phyloP scores from a whole-genome alignment of 2,113 vertebrate species.

The Zonotrichia leucophrys region DNA sequence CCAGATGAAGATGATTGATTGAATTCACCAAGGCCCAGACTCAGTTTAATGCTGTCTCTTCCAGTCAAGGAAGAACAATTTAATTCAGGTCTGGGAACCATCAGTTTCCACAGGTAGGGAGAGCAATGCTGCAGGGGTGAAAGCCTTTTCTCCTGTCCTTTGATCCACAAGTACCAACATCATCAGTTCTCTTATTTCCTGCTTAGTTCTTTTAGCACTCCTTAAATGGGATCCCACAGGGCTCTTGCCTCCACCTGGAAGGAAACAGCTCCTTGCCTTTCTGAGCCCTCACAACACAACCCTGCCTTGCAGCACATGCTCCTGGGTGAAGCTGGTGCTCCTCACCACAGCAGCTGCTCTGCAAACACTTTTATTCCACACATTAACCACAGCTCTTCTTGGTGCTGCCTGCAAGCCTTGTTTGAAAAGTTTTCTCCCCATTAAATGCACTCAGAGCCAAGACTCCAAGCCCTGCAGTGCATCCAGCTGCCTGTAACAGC shows the following conservation, averaged over 20 bases:
- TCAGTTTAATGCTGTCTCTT: not conserved
- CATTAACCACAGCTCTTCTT: not conserved
- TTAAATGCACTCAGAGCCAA: not conserved
- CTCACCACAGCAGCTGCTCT: not conserved
- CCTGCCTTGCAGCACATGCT: not conserved
- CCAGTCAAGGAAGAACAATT: not conserved
- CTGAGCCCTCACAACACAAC: not conserved
- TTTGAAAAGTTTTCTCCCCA: not conserved
- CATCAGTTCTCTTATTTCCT: not conserved
- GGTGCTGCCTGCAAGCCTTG: not conserved
- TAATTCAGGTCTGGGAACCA: not conserved
- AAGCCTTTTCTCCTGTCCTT: not conserved
- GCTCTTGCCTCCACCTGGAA: not conserved
- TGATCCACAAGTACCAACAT: not conserved
- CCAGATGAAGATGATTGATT: not conserved
- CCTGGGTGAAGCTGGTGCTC: not conserved
- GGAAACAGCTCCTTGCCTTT: not conserved
- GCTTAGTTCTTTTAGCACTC: not conserved
- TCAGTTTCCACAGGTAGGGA: not conserved
- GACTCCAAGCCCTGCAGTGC: not conserved
- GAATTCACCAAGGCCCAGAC: not conserved
- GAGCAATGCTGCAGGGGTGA: not conserved
- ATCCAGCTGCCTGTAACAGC: not conserved
- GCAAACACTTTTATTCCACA: constrained; percentile 1
- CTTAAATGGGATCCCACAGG: not conserved